Evolutionary conservation across 30 jellyfish, hydroid and myxozoan genomes (phyloP), one percentile per base, ranked within the genome.

Genomic region (Rhopilema esculentum): DNA sequence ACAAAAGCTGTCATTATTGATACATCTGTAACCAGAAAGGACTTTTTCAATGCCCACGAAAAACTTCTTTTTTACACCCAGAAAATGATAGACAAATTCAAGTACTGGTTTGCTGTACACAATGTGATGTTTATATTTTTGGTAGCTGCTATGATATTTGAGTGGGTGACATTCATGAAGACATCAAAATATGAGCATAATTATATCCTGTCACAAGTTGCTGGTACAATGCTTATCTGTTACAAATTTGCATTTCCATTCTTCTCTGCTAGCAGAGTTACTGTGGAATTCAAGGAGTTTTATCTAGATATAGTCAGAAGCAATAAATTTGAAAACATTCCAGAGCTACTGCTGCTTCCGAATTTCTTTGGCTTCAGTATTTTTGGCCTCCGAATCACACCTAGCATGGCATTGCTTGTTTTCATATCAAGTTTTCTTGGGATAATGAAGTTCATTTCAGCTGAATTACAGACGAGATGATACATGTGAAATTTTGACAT

Each of bases 221-320:
- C 91, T 0, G 79, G 91, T 23, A 84, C 87, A 32, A 8, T 53
- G 27, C 75, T 84, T 0, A 84, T 84, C 7, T 84, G 92, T 72
- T 84, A 84, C 81, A 84, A 84, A 72, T 84, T 84, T 72, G 92
- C 92, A 1, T 84, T 84, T 27, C 92, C 92, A 40, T 62, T 84
- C 53, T 50, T 84, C 74, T 84, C 92, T 20, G 92, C 92, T 27
- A 84, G 92, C 81, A n/a, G 92, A 1, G 92, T 84, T 19, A 84
- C 92, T 9, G 87, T 84, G 27, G 65, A 71, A 32, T 72, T 84
- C 49, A 72, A 20, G 27, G 87, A 84, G 0, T 52, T 84, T 50
- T 84, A 84, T 49, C 23, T 71, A 50, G 48, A 71, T 16, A 31
- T 62, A 9, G 70, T 76, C 72, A 51, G 82, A 84, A 71, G 92